Evolutionary conservation across 1,140 invertebrate species (phyloP).

Genomic region (Agrypnia vestita): DNA sequence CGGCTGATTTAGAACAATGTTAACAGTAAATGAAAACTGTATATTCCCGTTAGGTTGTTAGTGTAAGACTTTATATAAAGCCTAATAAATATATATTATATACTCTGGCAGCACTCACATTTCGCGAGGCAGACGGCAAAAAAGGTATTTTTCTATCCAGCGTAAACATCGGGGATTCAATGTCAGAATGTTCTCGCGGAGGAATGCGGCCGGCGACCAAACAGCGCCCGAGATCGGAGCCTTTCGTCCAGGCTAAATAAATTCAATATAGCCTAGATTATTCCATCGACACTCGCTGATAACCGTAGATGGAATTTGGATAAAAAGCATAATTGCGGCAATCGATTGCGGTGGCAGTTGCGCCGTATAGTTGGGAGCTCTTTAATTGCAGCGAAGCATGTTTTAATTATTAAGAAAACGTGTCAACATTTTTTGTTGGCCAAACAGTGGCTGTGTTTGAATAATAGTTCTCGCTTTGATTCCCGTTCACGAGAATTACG

Average conservation of each 20-base stretch:
- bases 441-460: too few species aligned
- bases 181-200: constrained; percentile 50
- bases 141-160: constrained; percentile 53
- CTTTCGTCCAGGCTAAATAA: constrained; percentile 15
- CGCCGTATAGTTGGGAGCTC: too few species aligned
- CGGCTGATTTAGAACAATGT: too few species aligned
- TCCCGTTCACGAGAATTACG: background rate
- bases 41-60: too few species aligned
- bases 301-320: constrained; percentile 29
- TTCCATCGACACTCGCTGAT: constrained; percentile 38
- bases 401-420: too few species aligned
- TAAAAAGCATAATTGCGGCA: constrained; percentile 30
- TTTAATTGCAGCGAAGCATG: constrained; percentile 3
- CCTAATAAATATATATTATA: background rate
- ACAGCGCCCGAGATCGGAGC: background rate
- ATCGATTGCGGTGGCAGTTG: background rate
- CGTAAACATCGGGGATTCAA: constrained; percentile 46
- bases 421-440: too few species aligned
- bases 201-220: constrained; percentile 43
- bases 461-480: background rate
- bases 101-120: constrained; percentile 24
- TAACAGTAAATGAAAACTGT: too few species aligned
- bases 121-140: constrained; percentile 38
- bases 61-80: too few species aligned
- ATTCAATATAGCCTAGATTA: constrained; percentile 35